Base-by-base conservation (phyloP, 2,888 invertebrate genomes). In the Andrena minutula region DNA sequence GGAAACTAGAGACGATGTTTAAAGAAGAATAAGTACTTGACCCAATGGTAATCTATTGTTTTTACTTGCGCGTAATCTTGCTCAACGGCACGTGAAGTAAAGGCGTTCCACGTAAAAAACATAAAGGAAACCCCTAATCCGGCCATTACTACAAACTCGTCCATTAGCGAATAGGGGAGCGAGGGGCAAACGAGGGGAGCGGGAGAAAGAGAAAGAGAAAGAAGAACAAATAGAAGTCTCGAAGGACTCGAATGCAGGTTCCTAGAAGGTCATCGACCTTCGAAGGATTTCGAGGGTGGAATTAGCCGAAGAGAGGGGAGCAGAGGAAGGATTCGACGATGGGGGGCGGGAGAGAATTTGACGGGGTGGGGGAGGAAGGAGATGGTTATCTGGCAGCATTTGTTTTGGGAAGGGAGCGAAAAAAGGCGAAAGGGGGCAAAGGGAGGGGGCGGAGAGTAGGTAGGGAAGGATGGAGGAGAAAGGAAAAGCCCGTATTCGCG, bases 341-440 rank as follows among this genome's bases (percentile, higher is more conserved):
- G n/a, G 30, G 60, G 60, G n/a, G 26, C 2, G 60, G n/a, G 32
- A 61, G 2, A 3, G 7, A 7, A 8, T 8, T n/a, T 32, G 32
- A 12, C 47, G 66, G 20, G 16, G 28, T 20, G 26, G 26, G 16
- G 16, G 30, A 5, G 23, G 56, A 28, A 53, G 68, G 23, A 64
- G 80, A 87, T 84, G 73, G 77, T 86, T 88, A 88, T 86, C 88
- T 65, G 47, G 70, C 47, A 77, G 73, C 89, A 88, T 88, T 88
- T 86, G 81, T 89, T 89, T 86, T 69, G 73, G 69, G 49, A 53
- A 63, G 23, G 69, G 35, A 30, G 41, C 49, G 12, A 47, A 76
- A 75, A 66, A 73, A 41, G 35, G 16, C 35, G 16, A 8, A 35
- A 49, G 28, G n/a, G 16, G 49, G 60, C 8, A 35, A 72, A 30